These are phyloP conservation scores for Lipotes vexillifer DNA, from an alignment of 2,113 vertebrate genomes.

Conservation along the genomic window DNA sequence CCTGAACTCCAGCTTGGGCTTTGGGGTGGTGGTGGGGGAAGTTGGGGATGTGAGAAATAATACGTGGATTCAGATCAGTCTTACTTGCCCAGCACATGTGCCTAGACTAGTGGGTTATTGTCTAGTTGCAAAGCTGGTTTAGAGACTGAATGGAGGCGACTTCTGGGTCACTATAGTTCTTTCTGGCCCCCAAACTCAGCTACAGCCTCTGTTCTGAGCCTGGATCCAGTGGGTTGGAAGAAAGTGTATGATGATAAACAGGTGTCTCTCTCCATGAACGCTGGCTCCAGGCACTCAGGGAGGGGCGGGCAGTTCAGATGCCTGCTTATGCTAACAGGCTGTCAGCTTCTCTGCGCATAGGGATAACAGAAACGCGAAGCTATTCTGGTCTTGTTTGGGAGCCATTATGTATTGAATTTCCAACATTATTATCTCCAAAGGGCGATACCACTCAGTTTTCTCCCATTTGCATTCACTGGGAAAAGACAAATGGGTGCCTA, in stretches of 20 bases:
- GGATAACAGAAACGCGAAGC: neutral
- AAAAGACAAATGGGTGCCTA: neutral
- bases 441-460: slow-evolving; percentile 18
- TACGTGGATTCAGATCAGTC: neutral
- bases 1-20: neutral
- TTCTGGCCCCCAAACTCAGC: rapidly evolving
- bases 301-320: neutral
- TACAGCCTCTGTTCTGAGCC: neutral
- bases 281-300: neutral
- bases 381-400: slow-evolving; percentile 61
- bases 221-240: neutral
- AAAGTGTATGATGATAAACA: slow-evolving; percentile 15
- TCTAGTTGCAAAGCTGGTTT: neutral
- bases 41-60: neutral
- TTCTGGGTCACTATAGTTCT: neutral
- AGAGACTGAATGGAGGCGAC: neutral
- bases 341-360: neutral
- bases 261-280: neutral
- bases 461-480: slow-evolving; percentile 26
- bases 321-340: slow-evolving; percentile 2
- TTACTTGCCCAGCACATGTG: neutral
- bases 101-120: neutral
- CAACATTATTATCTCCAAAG: slow-evolving; percentile 67
- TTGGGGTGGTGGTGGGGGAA: neutral
- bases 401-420: slow-evolving; percentile 55